Percentiles rank a stretch among this genome's conserved stretches.
These are phyloP conservation scores for Tetramorium bicarinatum DNA, from an alignment of 2,888 invertebrate species.

Conservation along the genomic window DNA sequence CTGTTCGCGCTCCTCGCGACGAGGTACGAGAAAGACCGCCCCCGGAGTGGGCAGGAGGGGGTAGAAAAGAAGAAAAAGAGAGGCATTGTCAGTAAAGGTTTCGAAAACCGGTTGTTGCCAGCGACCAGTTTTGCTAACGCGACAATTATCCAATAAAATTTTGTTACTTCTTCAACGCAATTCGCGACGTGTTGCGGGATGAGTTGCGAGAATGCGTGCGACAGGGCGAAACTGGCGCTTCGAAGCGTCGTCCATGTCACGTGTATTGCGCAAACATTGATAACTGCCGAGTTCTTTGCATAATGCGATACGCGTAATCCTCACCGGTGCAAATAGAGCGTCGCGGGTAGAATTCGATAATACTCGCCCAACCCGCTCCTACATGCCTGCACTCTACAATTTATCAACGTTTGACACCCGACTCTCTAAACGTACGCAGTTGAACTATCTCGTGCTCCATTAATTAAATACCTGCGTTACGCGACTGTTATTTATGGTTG, in stretches of 20 bases:
- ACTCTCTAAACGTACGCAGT: conserved; percentile 9
- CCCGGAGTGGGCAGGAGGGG: not conserved
- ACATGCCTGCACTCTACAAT: not conserved
- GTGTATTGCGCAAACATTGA: not conserved
- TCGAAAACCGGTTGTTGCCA: conserved; percentile 29
- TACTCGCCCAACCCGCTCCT: not conserved
- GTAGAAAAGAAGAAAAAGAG: not conserved
- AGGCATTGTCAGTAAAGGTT: not conserved
- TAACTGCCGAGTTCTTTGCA: conserved; percentile 1
- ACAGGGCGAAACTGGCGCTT: too few relatives aligned
- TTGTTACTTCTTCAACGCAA: not conserved
- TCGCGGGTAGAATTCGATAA: conserved; percentile 10
- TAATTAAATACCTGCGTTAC: conserved; percentile 39
- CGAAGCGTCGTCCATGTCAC: not conserved
- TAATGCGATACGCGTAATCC: conserved; percentile 10
- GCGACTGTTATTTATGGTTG: conserved; percentile 20
- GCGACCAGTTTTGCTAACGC: not conserved
- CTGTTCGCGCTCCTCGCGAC: not conserved
- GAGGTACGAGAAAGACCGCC: not conserved
- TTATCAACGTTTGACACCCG: conserved; percentile 11
- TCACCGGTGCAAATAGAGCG: not conserved
- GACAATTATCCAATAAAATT: conserved; percentile 18
- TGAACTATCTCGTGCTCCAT: not conserved
- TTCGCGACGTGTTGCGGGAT: too few relatives aligned
- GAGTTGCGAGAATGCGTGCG: not conserved